Base-by-base conservation (phyloP, 2,113 vertebrate genomes). In the Nannobrachium achirus region DNA sequence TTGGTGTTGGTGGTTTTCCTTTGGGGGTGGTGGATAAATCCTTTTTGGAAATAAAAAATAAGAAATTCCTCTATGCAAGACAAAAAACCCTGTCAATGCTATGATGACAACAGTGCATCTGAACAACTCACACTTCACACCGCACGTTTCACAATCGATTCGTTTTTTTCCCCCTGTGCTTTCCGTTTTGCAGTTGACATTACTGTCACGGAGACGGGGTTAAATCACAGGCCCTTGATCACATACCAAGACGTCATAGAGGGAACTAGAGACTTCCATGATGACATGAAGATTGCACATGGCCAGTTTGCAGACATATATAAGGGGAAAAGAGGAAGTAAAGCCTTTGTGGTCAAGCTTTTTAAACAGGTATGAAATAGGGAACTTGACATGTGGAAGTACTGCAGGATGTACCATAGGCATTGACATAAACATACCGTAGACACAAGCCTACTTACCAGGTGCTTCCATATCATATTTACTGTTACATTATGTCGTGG, bases 341-440 rank as follows among this genome's bases (percentile, higher is more conserved):
- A 42, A 67, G 65, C 57, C 2, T 91, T 90, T 55, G 92, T 86
- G 9, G 81, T 92, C 16, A 95, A 95, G 79, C 76, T 93, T 78
- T 92, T 93, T 62, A 94, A 93, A 79, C 89, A 93, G 93, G 93
- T 93, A 84, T 20, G 8, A 1, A 53, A 53, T 5, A 11, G 38
- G 55, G 33, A 57, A 57, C 33, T 18, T 50, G 16, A 16, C 0
- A 50, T 50, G n/a, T 16, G n/a, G 49, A 16, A 33, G 3, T 33
- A 33, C 25, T 33, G 25, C 6, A 25, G 20, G 20, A 25, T 25
- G 20, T 25, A 25, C 4, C 20, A 25, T 25, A 25, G 20, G 4
- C 20, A 59, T 19, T 41, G 15, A 8, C 45, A n/a, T 7, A 39
- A 15, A 49, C 46, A 49, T 13, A 16, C n/a, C n/a, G n/a, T n/a